Evolutionary conservation across 2,888 invertebrate species (phyloP), one percentile per base, ranked within the genome.

Genomic region (Pharmacophagus antenor): DNA sequence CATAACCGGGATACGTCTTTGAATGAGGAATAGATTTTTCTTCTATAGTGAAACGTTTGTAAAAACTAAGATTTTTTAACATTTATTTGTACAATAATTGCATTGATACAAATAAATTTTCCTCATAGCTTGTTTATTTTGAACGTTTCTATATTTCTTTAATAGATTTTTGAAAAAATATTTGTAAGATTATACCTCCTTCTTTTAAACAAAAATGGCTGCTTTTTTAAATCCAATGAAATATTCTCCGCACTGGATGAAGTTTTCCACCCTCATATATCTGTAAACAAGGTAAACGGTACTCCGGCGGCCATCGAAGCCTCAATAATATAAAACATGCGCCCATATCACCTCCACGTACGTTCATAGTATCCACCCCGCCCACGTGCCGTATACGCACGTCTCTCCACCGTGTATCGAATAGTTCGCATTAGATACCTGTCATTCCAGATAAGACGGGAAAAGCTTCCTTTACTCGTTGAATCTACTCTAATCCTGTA

Each of bases 321-420:
- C 78, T 85, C 85, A 88, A 88, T 88, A 88, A 88, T 88, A 88
- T 86, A 87, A 87, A 88, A 86, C 84, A 85, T 80, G 79, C 73
- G 72, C 74, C 73, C 77, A 74, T 77, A 82, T 80, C 76, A 64
- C 76, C 72, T 67, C 79, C 77, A 74, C 73, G 75, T 79, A 74
- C 78, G 76, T 80, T 74, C 77, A 77, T 70, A 67, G 63, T 79
- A 65, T 67, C 77, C 75, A 67, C 75, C 77, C 54, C 74, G 62
- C 68, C 73, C 70, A 74, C 76, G 71, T 72, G 71, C 65, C 63
- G 61, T 65, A 69, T 69, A 68, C 65, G 68, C 66, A 64, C 62
- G 69, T 67, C 60, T 65, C 62, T 65, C 53, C 49, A 62, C 67
- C 65, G 61, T 66, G 67, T 68, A 63, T 52, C 66, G 37, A 56